Conservation (phyloP, 2,113 vertebrate genomes). For the Brachypteracias leptosomus region DNA sequence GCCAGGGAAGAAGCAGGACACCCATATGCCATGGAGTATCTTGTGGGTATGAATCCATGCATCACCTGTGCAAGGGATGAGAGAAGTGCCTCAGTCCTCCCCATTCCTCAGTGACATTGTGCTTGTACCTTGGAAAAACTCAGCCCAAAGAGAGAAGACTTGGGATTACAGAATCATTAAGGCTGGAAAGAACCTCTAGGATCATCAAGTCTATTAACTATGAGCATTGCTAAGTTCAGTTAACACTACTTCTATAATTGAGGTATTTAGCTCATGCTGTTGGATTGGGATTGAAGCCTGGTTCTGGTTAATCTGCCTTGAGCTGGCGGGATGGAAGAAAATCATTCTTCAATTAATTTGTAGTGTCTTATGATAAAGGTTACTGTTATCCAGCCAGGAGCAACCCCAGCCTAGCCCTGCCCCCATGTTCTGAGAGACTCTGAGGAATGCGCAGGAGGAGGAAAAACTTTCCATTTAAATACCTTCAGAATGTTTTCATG, state of each 20-base stretch:
- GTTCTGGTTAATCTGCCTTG: slow-evolving; percentile 63
- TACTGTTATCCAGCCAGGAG: slow-evolving; percentile 15
- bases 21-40: not conserved
- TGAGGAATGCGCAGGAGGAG: slow-evolving; percentile 53
- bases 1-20: not conserved
- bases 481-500: not conserved
- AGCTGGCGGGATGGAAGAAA: slow-evolving; percentile 65
- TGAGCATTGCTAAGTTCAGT: not conserved
- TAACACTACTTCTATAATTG: slow-evolving; percentile 1
- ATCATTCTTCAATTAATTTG: slow-evolving; percentile 58
- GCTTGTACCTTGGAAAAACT: not conserved
- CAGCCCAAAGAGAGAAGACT: not conserved
- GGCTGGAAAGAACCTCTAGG: too few species aligned
- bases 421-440: not conserved
- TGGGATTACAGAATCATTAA: too few species aligned
- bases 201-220: not conserved
- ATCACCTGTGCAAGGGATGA: too few species aligned
- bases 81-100: not conserved
- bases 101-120: not conserved
- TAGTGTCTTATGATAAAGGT: slow-evolving; percentile 46
- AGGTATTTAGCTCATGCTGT: slow-evolving; percentile 28
- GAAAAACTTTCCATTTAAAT: slow-evolving; percentile 27
- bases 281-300: slow-evolving; percentile 32
- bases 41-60: not conserved
- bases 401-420: not conserved